These are phyloP conservation scores for Archilochus colubris DNA, from an alignment of 2,113 vertebrate species.

Conservation along the genomic window DNA sequence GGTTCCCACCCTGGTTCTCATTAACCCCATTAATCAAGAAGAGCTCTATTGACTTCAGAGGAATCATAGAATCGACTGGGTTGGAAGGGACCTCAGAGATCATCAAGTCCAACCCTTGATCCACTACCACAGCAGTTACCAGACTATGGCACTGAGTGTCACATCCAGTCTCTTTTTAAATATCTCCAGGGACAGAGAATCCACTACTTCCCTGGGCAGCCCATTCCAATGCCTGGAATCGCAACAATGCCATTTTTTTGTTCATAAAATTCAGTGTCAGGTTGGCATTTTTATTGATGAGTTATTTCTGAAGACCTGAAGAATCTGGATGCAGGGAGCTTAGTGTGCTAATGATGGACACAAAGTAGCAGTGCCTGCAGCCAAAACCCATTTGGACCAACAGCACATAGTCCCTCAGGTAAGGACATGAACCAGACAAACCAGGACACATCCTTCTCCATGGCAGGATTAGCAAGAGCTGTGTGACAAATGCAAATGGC, in stretches of 20 bases:
- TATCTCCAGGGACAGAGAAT: too few species aligned
- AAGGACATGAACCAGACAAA: not conserved
- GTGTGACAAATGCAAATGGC: not conserved
- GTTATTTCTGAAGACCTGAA: not conserved
- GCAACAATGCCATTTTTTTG: not conserved
- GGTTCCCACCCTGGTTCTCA: not conserved
- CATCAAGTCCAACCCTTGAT: too few species aligned
- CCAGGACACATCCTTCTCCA: not conserved
- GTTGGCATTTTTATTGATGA: not conserved
- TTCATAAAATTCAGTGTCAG: not conserved
- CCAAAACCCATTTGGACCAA: not conserved
- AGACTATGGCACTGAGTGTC: too few species aligned
- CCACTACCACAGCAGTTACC: too few species aligned
- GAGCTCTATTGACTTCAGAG: conserved; percentile 12
- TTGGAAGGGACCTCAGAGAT: too few species aligned
- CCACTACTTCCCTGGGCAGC: too few species aligned
- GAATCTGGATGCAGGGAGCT: not conserved
- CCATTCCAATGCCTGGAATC: too few species aligned
- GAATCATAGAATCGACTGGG: too few species aligned
- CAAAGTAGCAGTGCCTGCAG: not conserved
- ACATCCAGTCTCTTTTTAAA: not conserved
- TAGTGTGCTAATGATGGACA: not conserved
- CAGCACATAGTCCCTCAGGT: not conserved
- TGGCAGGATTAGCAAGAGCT: not conserved
- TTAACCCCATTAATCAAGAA: conserved; percentile 14